Base-by-base conservation (phyloP, 2,888 invertebrate species). In the Neria commutata region DNA sequence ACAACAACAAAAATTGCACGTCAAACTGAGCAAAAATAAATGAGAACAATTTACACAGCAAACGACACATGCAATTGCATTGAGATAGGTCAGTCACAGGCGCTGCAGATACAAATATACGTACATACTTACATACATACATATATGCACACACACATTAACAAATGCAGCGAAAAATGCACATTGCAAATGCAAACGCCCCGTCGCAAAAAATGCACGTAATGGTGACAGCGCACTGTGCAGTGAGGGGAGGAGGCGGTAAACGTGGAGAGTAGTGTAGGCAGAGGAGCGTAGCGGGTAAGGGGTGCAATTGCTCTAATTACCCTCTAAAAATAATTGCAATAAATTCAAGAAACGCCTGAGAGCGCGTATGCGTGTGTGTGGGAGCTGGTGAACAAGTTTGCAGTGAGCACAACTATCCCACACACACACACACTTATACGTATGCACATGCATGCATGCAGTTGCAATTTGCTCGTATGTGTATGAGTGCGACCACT, bases 31-130 rank as follows among this genome's bases (percentile, higher is more conserved):
- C 51, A 53, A 59, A 57, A 59, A 61, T 58, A 57, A 58, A 59
- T 62, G 62, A 62, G 62, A 56, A 62, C 55, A 65, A 62, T 54
- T 61, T 49, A 47, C 34, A 57, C 56, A 62, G 72, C 64, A 67
- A 63, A 67, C 58, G 67, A 66, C 63, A 65, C 72, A 75, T 75
- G 72, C 67, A 65, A 64, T 62, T 75, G 74, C 75, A 75, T 75
- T 75, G 75, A 74, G 76, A 70, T 74, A 75, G 75, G 75, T 75
- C 75, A 75, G 76, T 75, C 76, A 74, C 75, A 61, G 47, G 26
- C 25, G 25, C 72, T 61, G 66, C 67, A 60, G 58, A 65, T 57
- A 62, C 62, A 61, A 54, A 57, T 49, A 63, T n/a, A n/a, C n/a
- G n/a, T n/a, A n/a, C 42, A 61, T 49, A 63, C 48, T 56, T 23